Evolutionary conservation across 1,140 invertebrate species (phyloP), one percentile per base, ranked within the genome.

Genomic region (Bombus sylvicola): DNA sequence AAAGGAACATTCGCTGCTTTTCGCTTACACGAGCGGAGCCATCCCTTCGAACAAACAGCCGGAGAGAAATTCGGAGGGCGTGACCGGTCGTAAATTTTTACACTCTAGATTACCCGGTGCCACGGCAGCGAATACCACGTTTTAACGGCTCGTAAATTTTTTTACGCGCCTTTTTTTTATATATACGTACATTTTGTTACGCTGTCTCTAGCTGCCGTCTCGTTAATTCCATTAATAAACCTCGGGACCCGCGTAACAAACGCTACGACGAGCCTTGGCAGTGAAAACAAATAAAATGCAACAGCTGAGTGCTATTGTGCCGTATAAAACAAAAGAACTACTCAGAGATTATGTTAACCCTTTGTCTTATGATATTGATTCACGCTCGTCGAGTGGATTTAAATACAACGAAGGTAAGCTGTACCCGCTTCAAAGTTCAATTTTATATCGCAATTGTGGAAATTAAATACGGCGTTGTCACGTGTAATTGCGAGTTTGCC

Each of bases 1-100:
- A 39, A 73, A 41, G 18, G 68, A 59, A 31, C 66, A 22, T n/a
- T 12, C 41, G 53, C 25, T 39, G 57, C 1, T 75, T 76, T 53
- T 77, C 62, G 59, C 41, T 68, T 75, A 25, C 68, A 39, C 68
- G 34, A 72, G 9, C 34, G 13, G 9, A 25, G 25, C 25, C 53
- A 37, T 3, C 71, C 37, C 41, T n/a, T 68, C 43, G 43, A 41
- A 83, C 74, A 53, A 69, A 69, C 74, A 77, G 28, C 41, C n/a
- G 31, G 22, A 41, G 74, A 69, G 73, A 83, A 69, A 83, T 83
- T 83, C 62, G 73, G 47, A 68, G 43, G 74, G 81, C 81, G 74
- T 83, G 81, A 69, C 64, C 74, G 81, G n/a, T 77, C 74, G 62
- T 83, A 83, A 83, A 83, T 83, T 83, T 77, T 77, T 83, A 83